Conservation (phyloP, 2,888 invertebrate genomes). For the Boloria euphrosyne region DNA sequence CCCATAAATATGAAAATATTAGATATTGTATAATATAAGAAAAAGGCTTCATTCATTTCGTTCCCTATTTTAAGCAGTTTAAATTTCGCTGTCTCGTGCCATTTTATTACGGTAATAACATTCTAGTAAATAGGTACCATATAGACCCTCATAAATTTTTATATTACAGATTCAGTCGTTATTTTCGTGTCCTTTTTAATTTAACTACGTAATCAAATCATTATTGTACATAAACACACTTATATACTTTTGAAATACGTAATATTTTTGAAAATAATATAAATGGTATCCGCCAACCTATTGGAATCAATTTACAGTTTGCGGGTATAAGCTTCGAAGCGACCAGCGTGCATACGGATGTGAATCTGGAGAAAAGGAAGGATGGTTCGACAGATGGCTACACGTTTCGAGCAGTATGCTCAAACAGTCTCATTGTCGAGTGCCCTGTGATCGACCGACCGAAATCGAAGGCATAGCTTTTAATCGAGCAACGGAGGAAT, state of each 20-base stretch:
- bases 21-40: not conserved
- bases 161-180: slow-evolving; percentile 45
- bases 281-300: not conserved
- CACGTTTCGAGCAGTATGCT: slow-evolving; percentile 30
- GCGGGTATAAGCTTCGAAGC: slow-evolving; percentile 19
- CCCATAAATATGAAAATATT: too few species aligned
- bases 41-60: not conserved
- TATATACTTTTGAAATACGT: not conserved
- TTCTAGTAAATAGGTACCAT: slow-evolving; percentile 50
- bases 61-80: not conserved
- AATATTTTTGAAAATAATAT: not conserved
- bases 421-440: slow-evolving; percentile 34
- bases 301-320: slow-evolving; percentile 38
- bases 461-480: slow-evolving; percentile 39
- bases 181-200: slow-evolving; percentile 38
- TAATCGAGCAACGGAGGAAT: slow-evolving; percentile 38
- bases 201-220: slow-evolving; percentile 5
- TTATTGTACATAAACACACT: not conserved
- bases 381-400: slow-evolving; percentile 29
- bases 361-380: slow-evolving; percentile 32
- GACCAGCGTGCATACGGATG: slow-evolving; percentile 16
- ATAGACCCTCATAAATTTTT: slow-evolving; percentile 54
- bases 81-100: slow-evolving; percentile 36
- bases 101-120: slow-evolving; percentile 59
- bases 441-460: slow-evolving; percentile 38